Conservation (phyloP, 2,113 vertebrate genomes). For the Barbus barbus region DNA sequence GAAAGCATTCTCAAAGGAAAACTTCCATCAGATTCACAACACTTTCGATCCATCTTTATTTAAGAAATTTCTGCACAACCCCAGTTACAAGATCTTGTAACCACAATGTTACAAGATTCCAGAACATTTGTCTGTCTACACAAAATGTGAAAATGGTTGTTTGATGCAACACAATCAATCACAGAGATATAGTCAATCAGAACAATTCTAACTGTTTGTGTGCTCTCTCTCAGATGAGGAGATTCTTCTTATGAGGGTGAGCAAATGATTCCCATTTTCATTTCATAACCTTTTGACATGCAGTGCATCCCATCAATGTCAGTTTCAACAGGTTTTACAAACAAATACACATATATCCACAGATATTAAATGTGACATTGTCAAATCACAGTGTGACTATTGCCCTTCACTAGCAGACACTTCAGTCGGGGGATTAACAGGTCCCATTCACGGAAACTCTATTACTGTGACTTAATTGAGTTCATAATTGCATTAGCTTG, state of each 20-base stretch:
- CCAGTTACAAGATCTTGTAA: no score
- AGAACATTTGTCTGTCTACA: not conserved
- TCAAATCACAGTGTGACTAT: not conserved
- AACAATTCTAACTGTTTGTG: not conserved
- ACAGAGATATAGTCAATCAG: not conserved
- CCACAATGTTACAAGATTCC: no score
- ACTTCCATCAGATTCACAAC: not conserved
- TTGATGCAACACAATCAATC: no score
- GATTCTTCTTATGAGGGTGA: not conserved
- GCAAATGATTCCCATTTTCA: not conserved
- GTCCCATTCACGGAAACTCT: constrained; percentile 18
- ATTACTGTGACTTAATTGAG: constrained; percentile 31
- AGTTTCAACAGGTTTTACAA: not conserved
- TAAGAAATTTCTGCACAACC: not conserved
- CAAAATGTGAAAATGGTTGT: not conserved
- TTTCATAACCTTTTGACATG: not conserved
- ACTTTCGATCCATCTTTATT: no score
- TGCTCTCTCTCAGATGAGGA: not conserved
- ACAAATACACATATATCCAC: not conserved
- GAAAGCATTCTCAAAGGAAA: no score
- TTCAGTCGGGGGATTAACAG: constrained; percentile 4
- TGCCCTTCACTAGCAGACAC: not conserved
- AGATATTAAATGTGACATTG: not conserved
- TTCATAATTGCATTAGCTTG: constrained; percentile 37
- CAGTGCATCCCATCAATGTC: not conserved